Evolutionary conservation across 2,888 invertebrate genomes (phyloP), one percentile per base, ranked within the genome.

Genomic region (Formica aserva): DNA sequence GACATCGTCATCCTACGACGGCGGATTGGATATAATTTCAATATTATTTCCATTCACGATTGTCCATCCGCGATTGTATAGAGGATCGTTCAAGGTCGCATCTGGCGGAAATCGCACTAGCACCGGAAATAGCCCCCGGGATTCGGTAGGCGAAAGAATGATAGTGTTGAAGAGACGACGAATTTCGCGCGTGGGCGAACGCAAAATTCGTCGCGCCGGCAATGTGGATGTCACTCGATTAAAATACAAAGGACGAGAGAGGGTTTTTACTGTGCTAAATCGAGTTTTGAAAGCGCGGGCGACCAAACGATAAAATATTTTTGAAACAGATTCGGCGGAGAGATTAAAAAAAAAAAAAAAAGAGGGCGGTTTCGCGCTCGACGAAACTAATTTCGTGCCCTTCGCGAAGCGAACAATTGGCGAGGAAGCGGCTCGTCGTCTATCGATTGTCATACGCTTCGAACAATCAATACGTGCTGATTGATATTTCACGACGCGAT

Each of bases 381-480:
- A 26, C 26, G 78, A 80, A 71, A 80, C 60, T 80, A 80, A 80
- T 80, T 80, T 62, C 60, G 45, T 45, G 60, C 41, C 45, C 26
- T 57, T n/a, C 78, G 45, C 26, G 32, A 57, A 13, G 60, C 57
- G 78, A 60, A 78, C 78, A 78, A 78, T 69, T 32, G 69, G 45
- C 57, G 57, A 57, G 78, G 69, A 78, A 80, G 71, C 71, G 45
- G 71, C 78, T 71, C 78, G 78, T 69, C 71, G 60, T 80, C 45
- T 78, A 78, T 69, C 57, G 78, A 78, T 57, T 80, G 78, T 80
- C 78, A 80, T 66, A 66, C 69, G 69, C 71, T 71, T 71, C 71
- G 60, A 45, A 60, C 78, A 71, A 71, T 60, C 60, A 71, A 71
- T 80, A 71, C 75, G 48, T 66, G 77, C 67, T 45, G 78, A 78